phyloP scores from a whole-genome alignment of 2,113 vertebrate genomes.

The Myrmecophaga tridactyla region DNA sequence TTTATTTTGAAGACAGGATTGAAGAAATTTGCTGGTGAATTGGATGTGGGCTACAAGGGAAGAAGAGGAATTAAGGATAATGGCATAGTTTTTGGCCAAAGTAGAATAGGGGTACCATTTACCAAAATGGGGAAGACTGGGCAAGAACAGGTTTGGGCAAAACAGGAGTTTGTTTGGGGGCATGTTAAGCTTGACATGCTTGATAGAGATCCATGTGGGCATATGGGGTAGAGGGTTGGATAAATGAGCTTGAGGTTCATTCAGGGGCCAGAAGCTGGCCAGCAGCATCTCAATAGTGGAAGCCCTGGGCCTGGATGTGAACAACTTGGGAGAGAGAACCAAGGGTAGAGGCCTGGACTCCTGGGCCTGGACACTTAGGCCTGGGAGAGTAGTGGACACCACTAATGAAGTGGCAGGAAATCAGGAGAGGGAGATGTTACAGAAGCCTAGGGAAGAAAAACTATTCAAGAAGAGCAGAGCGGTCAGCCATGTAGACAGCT shows the following conservation, averaged over 20 bases:
- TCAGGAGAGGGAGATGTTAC: no score
- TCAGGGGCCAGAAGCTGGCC: not conserved
- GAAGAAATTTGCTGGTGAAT: not conserved
- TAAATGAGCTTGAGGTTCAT: not conserved
- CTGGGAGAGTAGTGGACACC: not conserved
- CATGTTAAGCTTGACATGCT: not conserved
- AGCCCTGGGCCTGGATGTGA: not conserved
- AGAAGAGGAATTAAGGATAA: not conserved
- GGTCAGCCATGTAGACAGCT: not conserved
- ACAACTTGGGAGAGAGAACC: not conserved
- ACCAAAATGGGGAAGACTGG: not conserved
- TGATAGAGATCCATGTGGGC: not conserved
- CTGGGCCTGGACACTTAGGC: not conserved
- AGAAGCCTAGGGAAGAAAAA: not conserved
- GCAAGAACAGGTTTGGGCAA: not conserved
- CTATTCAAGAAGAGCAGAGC: not conserved
- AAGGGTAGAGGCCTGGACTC: not conserved
- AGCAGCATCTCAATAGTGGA: not conserved
- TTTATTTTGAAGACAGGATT: not conserved
- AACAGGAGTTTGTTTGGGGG: not conserved
- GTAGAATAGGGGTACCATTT: not conserved
- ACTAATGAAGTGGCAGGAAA: not conserved
- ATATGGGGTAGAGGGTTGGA: not conserved
- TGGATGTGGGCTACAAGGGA: not conserved
- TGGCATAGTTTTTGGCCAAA: not conserved